Base-by-base conservation (phyloP, 2,113 vertebrate species). In the Gorsachius goisagi region DNA sequence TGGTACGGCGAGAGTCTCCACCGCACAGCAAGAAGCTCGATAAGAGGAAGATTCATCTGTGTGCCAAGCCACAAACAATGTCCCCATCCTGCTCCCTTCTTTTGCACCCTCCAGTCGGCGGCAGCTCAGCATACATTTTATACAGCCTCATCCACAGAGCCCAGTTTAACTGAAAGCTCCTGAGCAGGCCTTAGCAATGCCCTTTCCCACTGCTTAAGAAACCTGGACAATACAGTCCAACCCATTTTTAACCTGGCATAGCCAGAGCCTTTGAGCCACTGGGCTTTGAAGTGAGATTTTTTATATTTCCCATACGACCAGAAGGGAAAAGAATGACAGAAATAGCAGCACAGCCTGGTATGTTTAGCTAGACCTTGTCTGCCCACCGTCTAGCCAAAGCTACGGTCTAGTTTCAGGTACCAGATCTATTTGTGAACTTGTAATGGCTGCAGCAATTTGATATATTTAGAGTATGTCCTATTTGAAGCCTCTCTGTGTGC, bases 1-100 rank as follows among this genome's bases (percentile, higher is more conserved):
- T 0, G 0, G 19, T 0, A 2, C 0, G 2, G n/a, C 11, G 15
- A 24, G 22, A 58, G 9, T 20, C 59, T 7, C 47, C 27, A 2
- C 4, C 1, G 8, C 7, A 0, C 0, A 22, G 28, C 52, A 45
- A 45, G 45, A 74, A 74, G 21, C 27, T 20, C 15, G 39, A 3
- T 8, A 44, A 69, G 27, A 26, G 19, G 50, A 37, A 44, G 28
- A 45, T 45, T 22, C 10, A 5, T 15, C n/a, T 7, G 7, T 9
- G 9, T 15, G 13, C 45, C 15, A 11, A 30, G 49, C 16, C 24
- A 15, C 60, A 35, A 22, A 55, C 9, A 41, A 3, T 0, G 6
- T 6, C n/a, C 50, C 53, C 15, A 5, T 27, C 32, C 20, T 21
- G 39, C 11, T n/a, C 6, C 18, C 52, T 21, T 72, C 56, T 44